Percentiles rank a stretch among this genome's conserved stretches.
These are phyloP conservation scores for Caenorhabditis elegans DNA, from an alignment of 1,140 invertebrate species.

Conservation along the genomic window WBcel235 BX284606.5:6894001-6894500, in stretches of 20 bases:
- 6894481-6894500: background rate
- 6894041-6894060: background rate
- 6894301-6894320: background rate
- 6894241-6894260: background rate
- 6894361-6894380: background rate
- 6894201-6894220: conserved; percentile 17
- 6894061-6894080: background rate
- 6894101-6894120: conserved; percentile 26
- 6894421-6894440: conserved; percentile 13
- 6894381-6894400: background rate
- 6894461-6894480: conserved; percentile 23
- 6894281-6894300: conserved; percentile 29
- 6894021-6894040: background rate
- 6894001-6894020: background rate
- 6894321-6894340: background rate
- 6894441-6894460: conserved; percentile 25
- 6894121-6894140: background rate
- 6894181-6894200: conserved; percentile 24
- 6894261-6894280: conserved; percentile 16
- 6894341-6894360: background rate
- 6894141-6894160: conserved; percentile 4
- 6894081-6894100: background rate
- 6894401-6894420: background rate
- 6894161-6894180: conserved; percentile 31
- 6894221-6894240: conserved; percentile 29